Base-by-base conservation (phyloP, 2,888 invertebrate species). In the Aleiodes alternator region DNA sequence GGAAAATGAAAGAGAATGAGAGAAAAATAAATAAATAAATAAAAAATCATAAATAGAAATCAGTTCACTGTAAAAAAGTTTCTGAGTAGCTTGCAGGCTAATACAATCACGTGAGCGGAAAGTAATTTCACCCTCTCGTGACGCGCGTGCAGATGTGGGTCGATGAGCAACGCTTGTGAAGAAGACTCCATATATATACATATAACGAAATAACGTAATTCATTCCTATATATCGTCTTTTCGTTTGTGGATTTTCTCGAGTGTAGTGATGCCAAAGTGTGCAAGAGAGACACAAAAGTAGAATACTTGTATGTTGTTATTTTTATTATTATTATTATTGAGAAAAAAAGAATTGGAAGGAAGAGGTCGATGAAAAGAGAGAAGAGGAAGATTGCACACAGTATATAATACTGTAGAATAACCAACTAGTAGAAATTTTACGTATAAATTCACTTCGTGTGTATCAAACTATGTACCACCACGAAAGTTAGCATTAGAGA, bases 111-210 rank as follows among this genome's bases (percentile, higher is more conserved):
- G 66, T 53, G 64, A 75, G 53, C 43, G 56, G 61, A 57, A 74
- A 74, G 75, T 75, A 75, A 75, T 75, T 75, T 75, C 53, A 69
- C 75, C 64, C 64, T 75, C 55, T 70, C 66, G 56, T 66, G 70
- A 53, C 50, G 64, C 59, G 61, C 61, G n/a, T 34, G 57, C 66
- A 53, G 38, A 75, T 75, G 75, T 75, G 75, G 75, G 75, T 75
- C 70, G 75, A 64, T 64, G 64, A 64, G 64, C 64, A 43, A 43
- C 57, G 64, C 53, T 53, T 72, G 64, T 72, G 50, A 51, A 53
- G 51, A 59, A 69, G 59, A 34, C 31, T 59, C 38, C 14, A 59
- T 59, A 29, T 34, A 23, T 23, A 23, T 23, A 23, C 2, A 23
- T 23, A 59, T 59, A 59, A 59, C 34, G 34, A 34, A 59, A 38